Conservation (phyloP, 2,888 invertebrate species). For the Acronicta leporina region DNA sequence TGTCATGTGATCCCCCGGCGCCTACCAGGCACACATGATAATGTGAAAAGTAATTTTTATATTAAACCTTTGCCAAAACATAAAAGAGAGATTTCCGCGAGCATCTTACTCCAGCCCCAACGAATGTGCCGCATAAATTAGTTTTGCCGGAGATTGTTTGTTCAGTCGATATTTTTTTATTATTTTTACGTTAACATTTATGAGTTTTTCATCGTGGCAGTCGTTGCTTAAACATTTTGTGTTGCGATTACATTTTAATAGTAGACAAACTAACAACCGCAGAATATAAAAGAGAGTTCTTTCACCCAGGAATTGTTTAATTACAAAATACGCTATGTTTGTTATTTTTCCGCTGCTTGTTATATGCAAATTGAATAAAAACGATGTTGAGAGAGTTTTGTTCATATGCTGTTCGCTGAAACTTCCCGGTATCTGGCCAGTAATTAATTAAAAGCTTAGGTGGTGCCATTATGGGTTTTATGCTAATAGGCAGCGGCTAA, state of each 20-base stretch:
- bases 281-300: constrained; percentile 35
- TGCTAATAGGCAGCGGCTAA: constrained; percentile 83
- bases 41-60: constrained; percentile 87
- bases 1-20: constrained; percentile 69
- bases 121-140: constrained; percentile 86
- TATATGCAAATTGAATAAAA: constrained; percentile 72
- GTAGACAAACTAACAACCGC: constrained; percentile 47
- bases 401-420: constrained; percentile 64
- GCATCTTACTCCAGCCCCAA: constrained; percentile 72
- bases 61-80: constrained; percentile 86
- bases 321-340: constrained; percentile 48
- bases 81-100: constrained; percentile 81
- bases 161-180: constrained; percentile 76
- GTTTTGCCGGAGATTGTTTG: constrained; percentile 87
- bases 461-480: constrained; percentile 83
- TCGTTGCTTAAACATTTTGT: constrained; percentile 50
- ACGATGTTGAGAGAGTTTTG: constrained; percentile 63
- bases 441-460: constrained; percentile 87
- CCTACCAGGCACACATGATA: constrained; percentile 82
- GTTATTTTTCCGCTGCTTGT: constrained; percentile 58
- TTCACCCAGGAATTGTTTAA: constrained; percentile 61
- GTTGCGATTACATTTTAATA: constrained; percentile 56
- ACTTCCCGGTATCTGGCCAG: constrained; percentile 73
- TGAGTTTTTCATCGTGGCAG: constrained; percentile 74
- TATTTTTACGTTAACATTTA: constrained; percentile 82